Percentiles rank a stretch among this genome's conserved stretches.
phyloP scores from a whole-genome alignment of 2,113 vertebrate species.

The Ciconia stormi region DNA sequence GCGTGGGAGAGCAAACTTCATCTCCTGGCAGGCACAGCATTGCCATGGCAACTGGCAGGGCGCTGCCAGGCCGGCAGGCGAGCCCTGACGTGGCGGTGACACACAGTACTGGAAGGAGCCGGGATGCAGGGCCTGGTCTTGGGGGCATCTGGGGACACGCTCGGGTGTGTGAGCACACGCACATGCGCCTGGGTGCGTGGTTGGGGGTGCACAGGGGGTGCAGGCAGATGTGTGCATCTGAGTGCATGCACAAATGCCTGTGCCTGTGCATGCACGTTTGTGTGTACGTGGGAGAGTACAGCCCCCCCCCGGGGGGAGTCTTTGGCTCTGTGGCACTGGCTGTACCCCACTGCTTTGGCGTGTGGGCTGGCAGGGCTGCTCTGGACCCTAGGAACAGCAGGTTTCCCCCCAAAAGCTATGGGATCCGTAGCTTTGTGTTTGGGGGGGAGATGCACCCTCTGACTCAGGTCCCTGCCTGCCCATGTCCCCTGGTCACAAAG shows the following conservation, averaged over 20 bases:
- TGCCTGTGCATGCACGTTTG: rapidly evolving
- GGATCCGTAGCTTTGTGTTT: background rate
- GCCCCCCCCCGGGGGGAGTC: rapidly evolving
- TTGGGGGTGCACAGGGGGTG: background rate
- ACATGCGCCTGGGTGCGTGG: background rate
- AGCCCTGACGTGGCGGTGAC: background rate
- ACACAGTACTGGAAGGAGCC: background rate
- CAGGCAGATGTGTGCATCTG: background rate
- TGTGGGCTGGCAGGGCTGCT: background rate
- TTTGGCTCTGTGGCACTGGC: background rate
- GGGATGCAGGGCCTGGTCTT: background rate
- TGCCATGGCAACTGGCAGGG: conserved; percentile 49
- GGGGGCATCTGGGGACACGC: background rate
- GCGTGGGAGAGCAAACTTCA: background rate
- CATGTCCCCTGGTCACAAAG: background rate
- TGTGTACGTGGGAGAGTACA: background rate
- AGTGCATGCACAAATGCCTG: background rate
- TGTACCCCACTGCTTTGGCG: background rate
- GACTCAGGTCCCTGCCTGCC: rapidly evolving
- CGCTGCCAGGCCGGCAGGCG: background rate
- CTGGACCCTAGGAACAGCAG: background rate
- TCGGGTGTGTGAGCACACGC: background rate
- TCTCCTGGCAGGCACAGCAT: background rate
- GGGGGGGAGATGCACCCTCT: background rate
- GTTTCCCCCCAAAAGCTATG: background rate